Conservation (phyloP, 1,140 invertebrate genomes). For the Pseudomyrmex pallidus region DNA sequence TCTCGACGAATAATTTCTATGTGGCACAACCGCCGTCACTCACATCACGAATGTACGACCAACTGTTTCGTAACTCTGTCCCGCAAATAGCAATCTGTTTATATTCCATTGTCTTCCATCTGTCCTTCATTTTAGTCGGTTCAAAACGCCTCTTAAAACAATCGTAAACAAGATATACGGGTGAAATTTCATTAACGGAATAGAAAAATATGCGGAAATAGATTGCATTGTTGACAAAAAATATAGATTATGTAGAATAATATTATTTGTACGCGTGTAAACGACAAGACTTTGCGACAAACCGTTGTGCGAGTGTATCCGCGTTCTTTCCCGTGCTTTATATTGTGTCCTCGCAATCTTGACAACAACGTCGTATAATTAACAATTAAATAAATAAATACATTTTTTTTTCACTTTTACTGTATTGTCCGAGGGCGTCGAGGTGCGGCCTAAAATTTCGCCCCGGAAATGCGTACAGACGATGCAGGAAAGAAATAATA, state of each 20-base stretch:
- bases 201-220: too few species aligned
- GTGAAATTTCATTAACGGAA: too few species aligned
- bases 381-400: too few species aligned
- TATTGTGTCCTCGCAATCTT: too few species aligned
- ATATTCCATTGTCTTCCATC: neutral
- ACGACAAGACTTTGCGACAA: too few species aligned
- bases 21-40: neutral
- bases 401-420: neutral
- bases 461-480: neutral
- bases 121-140: neutral
- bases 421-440: neutral
- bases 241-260: too few species aligned
- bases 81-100: neutral
- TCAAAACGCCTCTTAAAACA: neutral
- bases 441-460: neutral
- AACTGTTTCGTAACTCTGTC: slow-evolving; percentile 9
- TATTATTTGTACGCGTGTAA: too few species aligned
- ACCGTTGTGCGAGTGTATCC: too few species aligned
- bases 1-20: slow-evolving; percentile 27
- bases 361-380: too few species aligned
- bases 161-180: too few species aligned
- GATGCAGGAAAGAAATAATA: slow-evolving; percentile 43
- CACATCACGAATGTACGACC: neutral
- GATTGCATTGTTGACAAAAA: too few species aligned
- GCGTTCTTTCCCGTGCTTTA: too few species aligned